Evolutionary conservation across 2,888 invertebrate genomes (phyloP).

Genomic region (Ornithoptera alexandrae): DNA sequence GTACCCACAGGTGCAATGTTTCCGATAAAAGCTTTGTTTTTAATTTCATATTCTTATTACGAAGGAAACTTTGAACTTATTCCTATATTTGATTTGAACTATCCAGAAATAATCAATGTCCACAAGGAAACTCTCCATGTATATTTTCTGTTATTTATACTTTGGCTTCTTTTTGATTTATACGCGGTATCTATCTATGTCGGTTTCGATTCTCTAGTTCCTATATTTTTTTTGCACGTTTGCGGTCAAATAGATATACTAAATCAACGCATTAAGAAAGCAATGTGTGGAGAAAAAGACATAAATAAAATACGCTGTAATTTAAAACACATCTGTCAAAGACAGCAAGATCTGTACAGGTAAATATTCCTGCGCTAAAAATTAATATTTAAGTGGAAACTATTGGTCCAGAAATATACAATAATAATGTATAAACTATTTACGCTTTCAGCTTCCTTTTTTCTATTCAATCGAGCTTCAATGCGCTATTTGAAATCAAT

Average conservation of each 20-base stretch:
- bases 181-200: slow-evolving; percentile 49
- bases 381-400: neutral
- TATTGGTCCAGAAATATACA: slow-evolving; percentile 24
- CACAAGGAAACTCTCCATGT: slow-evolving; percentile 40
- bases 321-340: slow-evolving; percentile 50
- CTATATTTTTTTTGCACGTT: slow-evolving; percentile 58
- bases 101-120: slow-evolving; percentile 44
- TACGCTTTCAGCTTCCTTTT: slow-evolving; percentile 47
- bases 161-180: slow-evolving; percentile 39
- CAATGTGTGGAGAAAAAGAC: slow-evolving; percentile 40
- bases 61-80: slow-evolving; percentile 44
- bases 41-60: slow-evolving; percentile 45
- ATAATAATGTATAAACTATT: neutral
- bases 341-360: slow-evolving; percentile 28
- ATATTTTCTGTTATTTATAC: slow-evolving; percentile 40
- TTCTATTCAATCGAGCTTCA: slow-evolving; percentile 44
- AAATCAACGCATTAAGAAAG: slow-evolving; percentile 44
- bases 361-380: neutral
- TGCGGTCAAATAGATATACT: slow-evolving; percentile 61
- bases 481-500: slow-evolving; percentile 53
- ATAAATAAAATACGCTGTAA: slow-evolving; percentile 41
- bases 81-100: slow-evolving; percentile 51
- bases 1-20: slow-evolving; percentile 43
- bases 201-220: slow-evolving; percentile 63
- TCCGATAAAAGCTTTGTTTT: slow-evolving; percentile 46